Conservation (phyloP, 2,797 vertebrate genomes). For the Choloepus didactylus region DNA sequence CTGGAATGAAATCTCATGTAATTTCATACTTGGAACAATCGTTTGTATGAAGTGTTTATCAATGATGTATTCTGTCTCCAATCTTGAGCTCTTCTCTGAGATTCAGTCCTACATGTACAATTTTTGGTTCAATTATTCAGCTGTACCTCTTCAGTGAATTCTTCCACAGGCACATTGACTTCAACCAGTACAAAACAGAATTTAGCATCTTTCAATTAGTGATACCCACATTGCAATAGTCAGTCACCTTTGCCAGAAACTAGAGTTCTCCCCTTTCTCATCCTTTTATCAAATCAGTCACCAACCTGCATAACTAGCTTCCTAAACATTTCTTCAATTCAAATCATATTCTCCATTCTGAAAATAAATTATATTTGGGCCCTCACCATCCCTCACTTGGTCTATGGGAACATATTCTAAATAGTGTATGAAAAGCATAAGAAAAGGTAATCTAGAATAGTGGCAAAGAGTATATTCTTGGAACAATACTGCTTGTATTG, state of each 20-base stretch:
- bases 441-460: background rate
- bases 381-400: background rate
- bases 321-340: background rate
- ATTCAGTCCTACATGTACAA: background rate
- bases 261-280: background rate
- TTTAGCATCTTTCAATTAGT: background rate
- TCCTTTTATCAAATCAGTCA: background rate
- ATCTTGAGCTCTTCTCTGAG: background rate
- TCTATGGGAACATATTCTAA: background rate
- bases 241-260: background rate
- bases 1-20: background rate
- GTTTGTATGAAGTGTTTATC: background rate
- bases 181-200: background rate
- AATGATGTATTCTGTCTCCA: background rate
- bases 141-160: background rate
- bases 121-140: background rate
- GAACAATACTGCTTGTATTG: background rate
- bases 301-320: background rate
- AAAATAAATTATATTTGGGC: background rate
- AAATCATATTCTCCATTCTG: background rate
- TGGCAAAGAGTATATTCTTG: background rate
- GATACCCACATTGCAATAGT: background rate
- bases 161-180: background rate
- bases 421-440: background rate
- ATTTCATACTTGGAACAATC: background rate